A percentile compares a stretch with the other conserved stretches of the same genome.
phyloP scores from a whole-genome alignment of 2,797 vertebrate species.

The Siniperca obscura region DNA sequence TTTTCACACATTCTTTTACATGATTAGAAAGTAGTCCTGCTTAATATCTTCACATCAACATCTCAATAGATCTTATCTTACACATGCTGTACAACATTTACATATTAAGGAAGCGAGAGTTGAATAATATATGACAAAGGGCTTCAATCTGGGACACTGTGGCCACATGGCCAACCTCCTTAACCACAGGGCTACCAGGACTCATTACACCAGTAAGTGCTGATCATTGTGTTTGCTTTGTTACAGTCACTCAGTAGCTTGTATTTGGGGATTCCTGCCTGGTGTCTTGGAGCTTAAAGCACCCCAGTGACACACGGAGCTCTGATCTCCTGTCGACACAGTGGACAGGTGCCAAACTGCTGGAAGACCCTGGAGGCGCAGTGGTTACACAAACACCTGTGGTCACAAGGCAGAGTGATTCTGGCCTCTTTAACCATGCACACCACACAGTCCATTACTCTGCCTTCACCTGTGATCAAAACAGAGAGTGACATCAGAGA shows the following conservation, averaged over 20 bases:
- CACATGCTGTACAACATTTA: constrained; percentile 22
- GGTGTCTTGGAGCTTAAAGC: not conserved
- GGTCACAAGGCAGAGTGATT: constrained; percentile 81
- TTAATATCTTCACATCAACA: not conserved
- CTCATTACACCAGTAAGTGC: not conserved
- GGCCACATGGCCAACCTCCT: not conserved
- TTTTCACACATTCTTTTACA: not conserved
- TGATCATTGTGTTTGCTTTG: not conserved
- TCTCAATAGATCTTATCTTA: not conserved
- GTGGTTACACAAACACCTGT: constrained; percentile 79
- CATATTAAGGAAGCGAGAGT: not conserved
- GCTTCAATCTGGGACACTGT: not conserved
- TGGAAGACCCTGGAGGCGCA: constrained; percentile 71
- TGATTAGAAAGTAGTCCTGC: not conserved
- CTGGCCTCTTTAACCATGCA: constrained; percentile 69
- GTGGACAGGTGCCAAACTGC: constrained; percentile 81
- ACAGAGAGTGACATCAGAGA: not conserved
- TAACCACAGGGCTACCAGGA: not conserved
- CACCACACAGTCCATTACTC: constrained; percentile 70
- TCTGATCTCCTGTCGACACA: constrained; percentile 78
- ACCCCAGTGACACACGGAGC: accelerated
- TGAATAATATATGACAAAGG: not conserved
- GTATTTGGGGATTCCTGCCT: not conserved
- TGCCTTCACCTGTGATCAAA: constrained; percentile 36
- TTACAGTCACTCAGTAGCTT: constrained; percentile 21